Percentiles rank a stretch among this genome's conserved stretches.
These are phyloP conservation scores for Bos javanicus DNA, from an alignment of 2,113 vertebrate species.

Conservation along the genomic window DNA sequence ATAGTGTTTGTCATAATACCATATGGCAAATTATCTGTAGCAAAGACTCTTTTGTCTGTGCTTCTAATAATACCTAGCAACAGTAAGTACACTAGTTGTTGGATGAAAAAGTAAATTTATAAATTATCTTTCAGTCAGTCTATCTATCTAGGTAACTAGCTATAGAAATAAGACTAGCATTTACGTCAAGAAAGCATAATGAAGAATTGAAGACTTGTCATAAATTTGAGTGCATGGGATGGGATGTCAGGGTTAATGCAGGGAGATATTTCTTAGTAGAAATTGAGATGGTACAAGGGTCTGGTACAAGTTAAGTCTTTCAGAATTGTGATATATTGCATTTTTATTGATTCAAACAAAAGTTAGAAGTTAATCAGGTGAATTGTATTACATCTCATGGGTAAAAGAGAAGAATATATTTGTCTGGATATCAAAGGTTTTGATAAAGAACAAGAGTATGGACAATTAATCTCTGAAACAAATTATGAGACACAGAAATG, in stretches of 20 bases:
- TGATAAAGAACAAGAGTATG: neutral
- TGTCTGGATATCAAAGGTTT: neutral
- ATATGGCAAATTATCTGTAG: neutral
- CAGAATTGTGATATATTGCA: neutral
- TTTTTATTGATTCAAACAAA: neutral
- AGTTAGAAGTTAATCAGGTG: neutral
- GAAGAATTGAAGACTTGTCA: neutral
- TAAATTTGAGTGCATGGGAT: neutral
- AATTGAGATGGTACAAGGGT: neutral
- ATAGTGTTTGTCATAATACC: neutral
- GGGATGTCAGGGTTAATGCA: neutral
- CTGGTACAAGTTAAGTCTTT: neutral
- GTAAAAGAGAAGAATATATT: neutral
- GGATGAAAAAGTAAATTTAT: neutral
- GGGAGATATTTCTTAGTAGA: neutral
- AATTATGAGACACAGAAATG: neutral
- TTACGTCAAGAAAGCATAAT: neutral
- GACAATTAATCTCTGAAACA: neutral
- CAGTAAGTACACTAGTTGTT: neutral
- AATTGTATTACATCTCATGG: neutral
- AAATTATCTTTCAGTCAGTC: neutral
- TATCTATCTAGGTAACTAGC: neutral
- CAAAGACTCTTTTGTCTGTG: neutral
- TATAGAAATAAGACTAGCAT: neutral
- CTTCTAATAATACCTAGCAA: neutral